These are phyloP conservation scores for Hydrophis major DNA, from an alignment of 2,797 vertebrate species.

Conservation along the genomic window DNA sequence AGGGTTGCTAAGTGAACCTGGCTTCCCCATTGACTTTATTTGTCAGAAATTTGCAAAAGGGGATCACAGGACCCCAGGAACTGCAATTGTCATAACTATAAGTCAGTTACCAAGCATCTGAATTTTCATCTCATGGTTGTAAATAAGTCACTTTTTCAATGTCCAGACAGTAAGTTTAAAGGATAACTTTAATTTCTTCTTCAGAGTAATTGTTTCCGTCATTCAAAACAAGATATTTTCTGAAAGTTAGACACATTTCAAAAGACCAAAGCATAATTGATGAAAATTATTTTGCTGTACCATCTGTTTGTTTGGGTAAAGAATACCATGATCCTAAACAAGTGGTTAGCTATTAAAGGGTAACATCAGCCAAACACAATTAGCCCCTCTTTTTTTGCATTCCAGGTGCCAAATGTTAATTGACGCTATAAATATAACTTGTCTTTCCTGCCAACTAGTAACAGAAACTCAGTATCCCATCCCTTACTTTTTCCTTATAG, in stretches of 20 bases:
- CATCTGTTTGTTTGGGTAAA: not conserved
- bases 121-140: not conserved
- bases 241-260: not conserved
- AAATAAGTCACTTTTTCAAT: not conserved
- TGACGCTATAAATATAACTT: not conserved
- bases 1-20: not conserved
- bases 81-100: not conserved
- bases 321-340: not conserved
- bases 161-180: not conserved
- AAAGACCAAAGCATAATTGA: not conserved
- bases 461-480: not conserved
- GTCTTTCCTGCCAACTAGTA: not conserved
- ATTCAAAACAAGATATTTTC: not conserved
- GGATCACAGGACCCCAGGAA: not conserved
- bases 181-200: not conserved
- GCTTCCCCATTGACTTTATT: not conserved
- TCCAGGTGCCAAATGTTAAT: not conserved
- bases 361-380: too few relatives aligned
- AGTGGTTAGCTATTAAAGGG: not conserved
- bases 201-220: not conserved
- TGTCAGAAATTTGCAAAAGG: not conserved
- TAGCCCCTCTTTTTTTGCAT: not conserved
- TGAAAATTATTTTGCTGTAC: not conserved
- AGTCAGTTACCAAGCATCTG: not conserved
- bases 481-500: constrained; percentile 25